These are phyloP conservation scores for Drosophila pseudotakahashii DNA, from an alignment of 2,888 invertebrate genomes.

Conservation along the genomic window DNA sequence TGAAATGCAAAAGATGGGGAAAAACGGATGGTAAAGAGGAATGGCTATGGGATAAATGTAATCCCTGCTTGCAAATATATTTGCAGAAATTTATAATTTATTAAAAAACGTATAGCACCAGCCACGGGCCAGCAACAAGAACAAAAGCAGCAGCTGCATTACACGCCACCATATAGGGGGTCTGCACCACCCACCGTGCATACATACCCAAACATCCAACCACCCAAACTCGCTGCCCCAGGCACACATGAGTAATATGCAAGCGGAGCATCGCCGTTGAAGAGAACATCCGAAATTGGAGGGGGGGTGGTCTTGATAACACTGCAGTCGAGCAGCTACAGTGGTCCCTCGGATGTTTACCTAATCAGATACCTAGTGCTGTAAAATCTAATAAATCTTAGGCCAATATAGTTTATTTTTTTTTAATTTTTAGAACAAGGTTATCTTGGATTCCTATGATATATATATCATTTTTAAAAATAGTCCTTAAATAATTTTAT, in stretches of 20 bases:
- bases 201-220: neutral
- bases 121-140: constrained; percentile 63
- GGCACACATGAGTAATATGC: constrained; percentile 67
- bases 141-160: constrained; percentile 60
- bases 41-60: constrained; percentile 62
- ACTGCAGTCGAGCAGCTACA: constrained; percentile 6
- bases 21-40: constrained; percentile 10
- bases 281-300: constrained; percentile 47
- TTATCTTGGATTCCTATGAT: too few species aligned
- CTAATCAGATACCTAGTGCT: constrained; percentile 6
- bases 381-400: too few species aligned
- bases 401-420: too few species aligned
- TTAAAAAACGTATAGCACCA: constrained; percentile 73
- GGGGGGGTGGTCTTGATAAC: neutral
- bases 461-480: too few species aligned
- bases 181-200: neutral
- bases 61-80: constrained; percentile 80
- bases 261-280: constrained; percentile 52
- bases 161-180: constrained; percentile 5
- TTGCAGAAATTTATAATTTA: constrained; percentile 79
- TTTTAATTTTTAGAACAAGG: too few species aligned
- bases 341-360: constrained; percentile 3
- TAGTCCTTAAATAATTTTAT: too few species aligned
- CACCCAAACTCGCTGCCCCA: constrained; percentile 35
- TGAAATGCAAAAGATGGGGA: constrained; percentile 64